Base-by-base conservation (phyloP, 2,888 invertebrate species). In the Balanococcus diminutus region DNA sequence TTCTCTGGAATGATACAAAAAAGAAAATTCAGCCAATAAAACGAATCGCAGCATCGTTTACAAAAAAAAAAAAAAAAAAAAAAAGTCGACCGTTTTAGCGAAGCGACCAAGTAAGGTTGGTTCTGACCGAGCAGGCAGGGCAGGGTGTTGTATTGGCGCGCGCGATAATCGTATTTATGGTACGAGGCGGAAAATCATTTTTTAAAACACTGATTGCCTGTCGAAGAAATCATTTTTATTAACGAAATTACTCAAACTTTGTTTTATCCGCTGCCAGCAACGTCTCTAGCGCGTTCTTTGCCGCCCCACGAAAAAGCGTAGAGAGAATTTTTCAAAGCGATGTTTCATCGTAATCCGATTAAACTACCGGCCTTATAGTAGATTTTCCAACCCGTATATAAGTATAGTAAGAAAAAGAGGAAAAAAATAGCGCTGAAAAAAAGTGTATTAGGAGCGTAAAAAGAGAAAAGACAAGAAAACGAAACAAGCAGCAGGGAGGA, bases 201-300 rank as follows among this genome's bases (percentile, higher is more conserved):
- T 67, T 67, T 67, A 67, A 67, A 67, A 67, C 67, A 28, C 67
- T 67, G 67, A 67, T 67, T 67, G 67, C 67, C 67, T 67, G 67
- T 79, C 75, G 75, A 79, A 79, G 75, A 79, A 79, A 79, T 79
- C 75, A 36, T 79, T 79, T n/a, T 79, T 79, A 79, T 79, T 79
- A 36, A 36, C 75, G n/a, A 79, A 79, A 79, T 79, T 79, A 79
- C 32, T 36, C 32, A 36, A 79, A 79, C 75, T 75, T 75, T 32
- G 75, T 79, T 67, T 67, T 67, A 67, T 56, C 56, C 56, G 56
- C 22, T 1, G 2, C 22, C 5, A n/a, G 22, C 19, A 56, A 22
- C 51, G 56, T 56, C 56, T 19, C 56, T 36, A 36, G 51, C 51
- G 22, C 9, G 3, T 36, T 6, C 56, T 22, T 56, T 56, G 22